Evolutionary conservation across 2,113 vertebrate species (phyloP).

Genomic region (Phaethornis superciliosus): DNA sequence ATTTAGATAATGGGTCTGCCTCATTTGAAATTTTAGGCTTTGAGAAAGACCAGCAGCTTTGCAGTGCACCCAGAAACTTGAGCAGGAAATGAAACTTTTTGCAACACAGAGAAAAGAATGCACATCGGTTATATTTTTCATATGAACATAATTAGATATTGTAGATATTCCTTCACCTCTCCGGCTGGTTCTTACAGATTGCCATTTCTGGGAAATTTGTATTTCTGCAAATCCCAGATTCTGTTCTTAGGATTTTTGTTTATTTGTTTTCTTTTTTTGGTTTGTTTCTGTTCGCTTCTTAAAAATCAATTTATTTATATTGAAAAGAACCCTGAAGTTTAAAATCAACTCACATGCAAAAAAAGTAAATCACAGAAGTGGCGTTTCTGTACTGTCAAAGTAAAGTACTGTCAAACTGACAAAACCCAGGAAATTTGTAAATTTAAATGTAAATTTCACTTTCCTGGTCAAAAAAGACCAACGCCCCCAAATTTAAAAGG

Average conservation of each 20-base stretch:
- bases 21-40: background rate
- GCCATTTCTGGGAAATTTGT: background rate
- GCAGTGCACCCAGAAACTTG: accelerated
- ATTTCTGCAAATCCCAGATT: too few species aligned
- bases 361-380: too few species aligned
- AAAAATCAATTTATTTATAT: conserved; percentile 19
- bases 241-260: too few species aligned
- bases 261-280: too few species aligned
- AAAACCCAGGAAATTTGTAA: conserved; percentile 26
- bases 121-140: background rate
- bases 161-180: background rate
- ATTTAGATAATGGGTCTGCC: background rate
- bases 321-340: conserved; percentile 18
- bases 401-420: background rate
- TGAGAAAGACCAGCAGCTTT: background rate
- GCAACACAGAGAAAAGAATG: background rate
- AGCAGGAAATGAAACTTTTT: conserved; percentile 20
- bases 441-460: background rate
- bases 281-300: background rate
- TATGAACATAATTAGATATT: background rate
- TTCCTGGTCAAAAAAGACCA: background rate
- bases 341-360: conserved; percentile 30
- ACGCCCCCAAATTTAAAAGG: background rate
- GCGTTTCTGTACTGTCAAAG: too few species aligned
- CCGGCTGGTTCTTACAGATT: background rate